These are phyloP conservation scores for Acropternis orthonyx DNA, from an alignment of 2,797 vertebrate genomes.

Conservation along the genomic window DNA sequence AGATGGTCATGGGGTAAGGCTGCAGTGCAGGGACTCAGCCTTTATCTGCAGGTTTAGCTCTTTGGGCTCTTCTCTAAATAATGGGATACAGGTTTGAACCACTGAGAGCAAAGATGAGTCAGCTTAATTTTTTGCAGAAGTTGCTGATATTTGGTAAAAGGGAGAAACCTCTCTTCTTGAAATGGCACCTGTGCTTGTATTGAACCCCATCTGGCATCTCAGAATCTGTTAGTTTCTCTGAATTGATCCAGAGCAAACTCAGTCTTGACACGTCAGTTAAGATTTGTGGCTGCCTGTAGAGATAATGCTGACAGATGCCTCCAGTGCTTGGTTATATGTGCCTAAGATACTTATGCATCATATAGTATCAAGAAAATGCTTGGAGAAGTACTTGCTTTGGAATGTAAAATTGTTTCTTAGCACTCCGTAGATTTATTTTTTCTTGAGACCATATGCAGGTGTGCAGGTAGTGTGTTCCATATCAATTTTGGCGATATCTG, in stretches of 20 bases:
- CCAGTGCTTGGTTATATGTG: neutral
- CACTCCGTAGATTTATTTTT: neutral
- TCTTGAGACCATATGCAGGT: rapidly evolving
- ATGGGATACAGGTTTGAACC: neutral
- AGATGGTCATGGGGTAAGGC: neutral
- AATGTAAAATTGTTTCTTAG: neutral
- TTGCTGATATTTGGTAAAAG: neutral
- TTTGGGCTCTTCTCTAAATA: neutral
- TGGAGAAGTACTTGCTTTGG: neutral
- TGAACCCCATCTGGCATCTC: neutral
- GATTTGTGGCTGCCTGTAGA: neutral
- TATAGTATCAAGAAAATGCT: neutral
- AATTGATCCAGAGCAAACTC: neutral
- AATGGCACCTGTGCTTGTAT: neutral
- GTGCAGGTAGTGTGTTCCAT: rapidly evolving
- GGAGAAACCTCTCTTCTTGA: neutral
- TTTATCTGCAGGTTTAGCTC: neutral
- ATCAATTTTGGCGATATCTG: neutral
- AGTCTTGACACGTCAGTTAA: neutral
- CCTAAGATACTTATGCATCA: neutral
- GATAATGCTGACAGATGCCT: neutral
- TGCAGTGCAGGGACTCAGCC: neutral
- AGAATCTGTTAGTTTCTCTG: neutral
- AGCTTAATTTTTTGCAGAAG: neutral
- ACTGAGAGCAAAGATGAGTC: neutral